Conservation (phyloP, 2,113 vertebrate genomes). For the Girardinichthys multiradiatus region DNA sequence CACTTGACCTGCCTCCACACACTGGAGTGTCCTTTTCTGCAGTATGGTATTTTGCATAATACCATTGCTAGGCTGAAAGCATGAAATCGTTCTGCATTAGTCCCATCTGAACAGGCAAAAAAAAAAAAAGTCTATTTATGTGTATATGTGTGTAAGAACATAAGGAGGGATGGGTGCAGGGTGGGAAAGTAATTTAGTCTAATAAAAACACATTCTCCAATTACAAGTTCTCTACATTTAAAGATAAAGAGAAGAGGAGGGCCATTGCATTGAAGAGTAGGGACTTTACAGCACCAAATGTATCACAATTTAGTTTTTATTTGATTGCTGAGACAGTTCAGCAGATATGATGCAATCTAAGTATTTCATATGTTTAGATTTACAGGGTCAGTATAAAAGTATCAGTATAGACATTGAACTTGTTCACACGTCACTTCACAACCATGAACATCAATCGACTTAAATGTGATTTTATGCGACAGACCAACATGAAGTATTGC, state of each 20-base stretch:
- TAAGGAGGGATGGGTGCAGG: slow-evolving; percentile 10
- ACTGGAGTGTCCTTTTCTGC: slow-evolving; percentile 73
- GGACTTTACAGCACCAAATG: not conserved
- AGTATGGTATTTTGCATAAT: slow-evolving; percentile 80
- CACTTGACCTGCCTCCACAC: slow-evolving; percentile 69
- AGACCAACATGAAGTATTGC: not conserved
- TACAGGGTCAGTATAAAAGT: not conserved
- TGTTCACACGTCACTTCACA: not conserved
- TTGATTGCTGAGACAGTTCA: not conserved
- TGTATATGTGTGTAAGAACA: slow-evolving; percentile 7
- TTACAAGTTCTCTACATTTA: slow-evolving; percentile 19
- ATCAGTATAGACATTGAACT: not conserved
- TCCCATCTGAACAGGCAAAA: slow-evolving; percentile 59
- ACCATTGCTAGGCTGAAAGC: slow-evolving; percentile 78
- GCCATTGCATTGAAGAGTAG: slow-evolving; percentile 6
- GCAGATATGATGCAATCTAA: not conserved
- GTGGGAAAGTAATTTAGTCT: not conserved
- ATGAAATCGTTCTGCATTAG: slow-evolving; percentile 74
- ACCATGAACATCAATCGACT: not conserved
- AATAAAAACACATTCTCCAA: slow-evolving; percentile 32
- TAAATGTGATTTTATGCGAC: not conserved
- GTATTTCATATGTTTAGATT: not conserved
- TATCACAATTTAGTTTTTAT: not conserved
- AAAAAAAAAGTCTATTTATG: slow-evolving; percentile 28
- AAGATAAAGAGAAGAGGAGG: slow-evolving; percentile 4